Conservation (phyloP, 2,113 vertebrate species). For the Pseudonaja textilis region DNA sequence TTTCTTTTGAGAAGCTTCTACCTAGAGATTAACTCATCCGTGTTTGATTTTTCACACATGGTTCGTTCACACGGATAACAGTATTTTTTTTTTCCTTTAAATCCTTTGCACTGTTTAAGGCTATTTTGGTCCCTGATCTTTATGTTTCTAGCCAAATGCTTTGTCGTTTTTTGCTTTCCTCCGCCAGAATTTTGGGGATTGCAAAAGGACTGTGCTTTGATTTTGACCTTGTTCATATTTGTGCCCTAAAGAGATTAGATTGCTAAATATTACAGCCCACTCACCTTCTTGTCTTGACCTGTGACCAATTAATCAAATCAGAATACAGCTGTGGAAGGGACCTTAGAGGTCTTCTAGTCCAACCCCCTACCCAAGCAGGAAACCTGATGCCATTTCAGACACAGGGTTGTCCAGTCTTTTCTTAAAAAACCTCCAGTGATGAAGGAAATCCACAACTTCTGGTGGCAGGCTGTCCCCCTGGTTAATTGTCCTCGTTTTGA, state of each 20-base stretch:
- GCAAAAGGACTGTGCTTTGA: conserved; percentile 37
- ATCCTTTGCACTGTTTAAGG: background rate
- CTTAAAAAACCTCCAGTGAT: too few species aligned
- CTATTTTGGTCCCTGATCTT: background rate
- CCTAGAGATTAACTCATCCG: background rate
- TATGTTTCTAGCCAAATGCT: conserved; percentile 16
- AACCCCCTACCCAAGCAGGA: too few species aligned
- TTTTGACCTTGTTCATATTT: background rate
- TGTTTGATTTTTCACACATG: background rate
- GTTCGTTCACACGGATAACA: background rate
- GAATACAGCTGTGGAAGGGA: too few species aligned
- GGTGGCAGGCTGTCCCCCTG: too few species aligned
- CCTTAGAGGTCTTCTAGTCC: too few species aligned
- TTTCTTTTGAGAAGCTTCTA: background rate
- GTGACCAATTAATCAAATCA: too few species aligned
- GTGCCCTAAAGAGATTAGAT: background rate
- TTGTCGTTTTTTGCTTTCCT: background rate
- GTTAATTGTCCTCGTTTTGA: too few species aligned
- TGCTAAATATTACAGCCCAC: background rate
- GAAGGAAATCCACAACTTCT: too few species aligned
- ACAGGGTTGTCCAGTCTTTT: too few species aligned
- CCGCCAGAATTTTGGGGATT: conserved; percentile 11
- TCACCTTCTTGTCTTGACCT: background rate
- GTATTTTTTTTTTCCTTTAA: background rate
- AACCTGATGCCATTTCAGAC: too few species aligned